Conservation (phyloP, 2,888 invertebrate genomes). For the Galerucella pusilla region DNA sequence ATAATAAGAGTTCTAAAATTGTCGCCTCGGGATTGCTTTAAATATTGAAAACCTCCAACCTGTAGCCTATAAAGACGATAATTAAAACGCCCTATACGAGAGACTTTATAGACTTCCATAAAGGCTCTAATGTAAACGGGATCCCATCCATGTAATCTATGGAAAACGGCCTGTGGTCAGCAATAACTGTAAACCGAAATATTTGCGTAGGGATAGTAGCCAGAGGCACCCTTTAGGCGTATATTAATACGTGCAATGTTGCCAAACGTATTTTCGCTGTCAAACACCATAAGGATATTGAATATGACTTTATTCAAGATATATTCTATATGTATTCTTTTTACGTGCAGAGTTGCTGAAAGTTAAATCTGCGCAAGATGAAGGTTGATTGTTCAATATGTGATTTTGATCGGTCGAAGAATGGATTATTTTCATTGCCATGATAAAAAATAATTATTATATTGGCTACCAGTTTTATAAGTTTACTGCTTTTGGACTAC, state of each 20-base stretch:
- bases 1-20: conserved; percentile 28
- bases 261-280: conserved; percentile 10
- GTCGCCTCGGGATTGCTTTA: conserved; percentile 33
- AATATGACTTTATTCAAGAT: not conserved
- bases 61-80: conserved; percentile 44
- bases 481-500: too few species aligned
- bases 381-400: too few species aligned
- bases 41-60: conserved; percentile 43
- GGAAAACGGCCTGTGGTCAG: conserved; percentile 50
- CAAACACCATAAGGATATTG: not conserved
- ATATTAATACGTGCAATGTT: conserved; percentile 32
- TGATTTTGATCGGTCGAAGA: too few species aligned
- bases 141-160: conserved; percentile 44
- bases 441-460: too few species aligned
- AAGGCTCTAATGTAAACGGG: conserved; percentile 42
- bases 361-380: too few species aligned
- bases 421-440: too few species aligned
- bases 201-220: conserved; percentile 41
- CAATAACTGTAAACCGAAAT: conserved; percentile 52
- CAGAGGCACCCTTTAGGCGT: conserved; percentile 36
- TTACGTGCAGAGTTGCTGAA: too few species aligned
- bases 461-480: too few species aligned
- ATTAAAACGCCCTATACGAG: conserved; percentile 46
- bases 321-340: too few species aligned
- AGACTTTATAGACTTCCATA: conserved; percentile 39